These are phyloP conservation scores for Zaprionus ghesquierei DNA, from an alignment of 1,140 invertebrate genomes.

Conservation along the genomic window DNA sequence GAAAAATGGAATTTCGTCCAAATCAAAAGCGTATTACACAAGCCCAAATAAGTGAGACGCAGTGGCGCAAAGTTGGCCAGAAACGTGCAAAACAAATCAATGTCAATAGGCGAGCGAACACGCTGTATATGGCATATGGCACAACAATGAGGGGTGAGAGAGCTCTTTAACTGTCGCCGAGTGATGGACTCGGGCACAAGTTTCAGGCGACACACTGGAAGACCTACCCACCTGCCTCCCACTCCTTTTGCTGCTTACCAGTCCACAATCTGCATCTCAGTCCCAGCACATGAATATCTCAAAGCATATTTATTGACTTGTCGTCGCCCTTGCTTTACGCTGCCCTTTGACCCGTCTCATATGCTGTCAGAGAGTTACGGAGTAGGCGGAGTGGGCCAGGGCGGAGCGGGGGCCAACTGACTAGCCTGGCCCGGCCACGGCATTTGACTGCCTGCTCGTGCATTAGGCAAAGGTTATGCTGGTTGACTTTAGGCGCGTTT, in stretches of 20 bases:
- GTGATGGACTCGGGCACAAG: conserved; percentile 52
- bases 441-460: conserved; percentile 77
- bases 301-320: conserved; percentile 76
- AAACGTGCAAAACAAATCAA: conserved; percentile 69
- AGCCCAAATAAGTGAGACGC: conserved; percentile 66
- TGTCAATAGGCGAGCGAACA: conserved; percentile 47
- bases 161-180: conserved; percentile 49
- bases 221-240: not conserved
- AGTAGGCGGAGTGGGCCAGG: too few relatives aligned
- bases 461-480: conserved; percentile 67
- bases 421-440: conserved; percentile 47
- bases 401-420: not conserved
- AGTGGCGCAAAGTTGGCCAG: conserved; percentile 34
- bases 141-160: conserved; percentile 24
- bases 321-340: conserved; percentile 49
- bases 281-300: conserved; percentile 63
- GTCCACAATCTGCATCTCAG: not conserved
- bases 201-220: not conserved
- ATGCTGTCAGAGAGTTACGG: conserved; percentile 60
- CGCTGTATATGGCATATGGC: conserved; percentile 42
- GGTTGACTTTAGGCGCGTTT: conserved; percentile 32
- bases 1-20: conserved; percentile 79
- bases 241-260: not conserved
- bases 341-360: conserved; percentile 66
- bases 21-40: conserved; percentile 79